phyloP scores from a whole-genome alignment of 2,113 vertebrate species.

The Heterocephalus glaber region DNA sequence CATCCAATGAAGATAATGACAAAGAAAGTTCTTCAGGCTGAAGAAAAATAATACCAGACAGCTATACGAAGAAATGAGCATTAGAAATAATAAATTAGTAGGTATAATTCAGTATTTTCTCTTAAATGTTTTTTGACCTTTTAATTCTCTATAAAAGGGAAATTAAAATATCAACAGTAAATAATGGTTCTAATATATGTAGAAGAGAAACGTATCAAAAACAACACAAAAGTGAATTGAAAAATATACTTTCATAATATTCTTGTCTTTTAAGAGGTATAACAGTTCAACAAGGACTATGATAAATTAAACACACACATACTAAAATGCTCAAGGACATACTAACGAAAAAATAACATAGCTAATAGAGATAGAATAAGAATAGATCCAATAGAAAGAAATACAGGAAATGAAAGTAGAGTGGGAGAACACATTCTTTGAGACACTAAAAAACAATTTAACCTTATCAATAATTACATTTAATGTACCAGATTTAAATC shows the following conservation, averaged over 20 bases:
- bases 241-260: not conserved
- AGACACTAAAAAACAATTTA: not conserved
- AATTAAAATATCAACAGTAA: not conserved
- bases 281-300: not conserved
- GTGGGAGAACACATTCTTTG: too few species aligned
- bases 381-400: not conserved
- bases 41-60: not conserved
- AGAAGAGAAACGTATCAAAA: not conserved
- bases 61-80: not conserved
- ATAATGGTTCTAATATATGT: not conserved
- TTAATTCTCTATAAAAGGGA: not conserved
- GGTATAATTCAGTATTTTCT: not conserved
- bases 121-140: not conserved
- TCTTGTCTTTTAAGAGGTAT: not conserved
- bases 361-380: not conserved
- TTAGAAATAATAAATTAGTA: not conserved
- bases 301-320: not conserved
- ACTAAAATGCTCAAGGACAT: not conserved
- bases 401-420: not conserved
- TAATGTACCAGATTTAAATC: not conserved
- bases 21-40: not conserved
- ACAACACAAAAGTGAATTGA: not conserved
- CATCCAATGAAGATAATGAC: not conserved
- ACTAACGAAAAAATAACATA: not conserved
- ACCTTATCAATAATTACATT: not conserved